phyloP scores from a whole-genome alignment of 2,888 invertebrate genomes.

The Hyposoter dolosus region DNA sequence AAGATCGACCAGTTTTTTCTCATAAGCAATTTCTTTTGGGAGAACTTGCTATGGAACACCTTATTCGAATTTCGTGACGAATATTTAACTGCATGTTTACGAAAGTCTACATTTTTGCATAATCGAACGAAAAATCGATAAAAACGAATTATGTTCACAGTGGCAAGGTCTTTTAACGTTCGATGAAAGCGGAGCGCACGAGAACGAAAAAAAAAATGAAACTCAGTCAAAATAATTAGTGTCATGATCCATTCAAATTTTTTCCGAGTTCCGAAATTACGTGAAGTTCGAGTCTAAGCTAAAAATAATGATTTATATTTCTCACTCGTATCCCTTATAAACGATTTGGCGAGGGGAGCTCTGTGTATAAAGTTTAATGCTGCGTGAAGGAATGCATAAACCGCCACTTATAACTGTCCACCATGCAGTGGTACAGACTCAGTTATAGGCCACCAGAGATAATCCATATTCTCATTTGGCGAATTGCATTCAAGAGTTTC shows the following conservation, averaged over 20 bases:
- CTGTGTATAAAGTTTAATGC: conserved; percentile 52
- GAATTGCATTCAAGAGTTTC: conserved; percentile 38
- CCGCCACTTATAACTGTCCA: conserved; percentile 70
- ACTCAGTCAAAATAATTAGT: not conserved
- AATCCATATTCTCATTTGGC: conserved; percentile 58
- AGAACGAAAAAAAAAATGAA: not conserved
- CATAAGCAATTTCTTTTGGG: not conserved
- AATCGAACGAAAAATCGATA: no score
- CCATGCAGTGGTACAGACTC: conserved; percentile 59
- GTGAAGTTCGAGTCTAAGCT: not conserved
- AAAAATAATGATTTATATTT: not conserved
- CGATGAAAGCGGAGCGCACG: not conserved
- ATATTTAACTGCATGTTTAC: no score
- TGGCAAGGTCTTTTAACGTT: no score
- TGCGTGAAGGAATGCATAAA: conserved; percentile 68
- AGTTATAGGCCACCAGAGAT: conserved; percentile 67
- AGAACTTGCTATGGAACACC: no score
- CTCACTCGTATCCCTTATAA: not conserved
- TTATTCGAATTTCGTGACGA: no score
- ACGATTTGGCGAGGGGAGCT: conserved; percentile 7
- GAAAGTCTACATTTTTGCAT: no score
- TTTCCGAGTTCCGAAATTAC: not conserved
- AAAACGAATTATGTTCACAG: no score
- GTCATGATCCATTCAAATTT: not conserved
- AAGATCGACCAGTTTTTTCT: not conserved